Conservation (phyloP, 2,888 invertebrate genomes). For the Anodontia alba region DNA sequence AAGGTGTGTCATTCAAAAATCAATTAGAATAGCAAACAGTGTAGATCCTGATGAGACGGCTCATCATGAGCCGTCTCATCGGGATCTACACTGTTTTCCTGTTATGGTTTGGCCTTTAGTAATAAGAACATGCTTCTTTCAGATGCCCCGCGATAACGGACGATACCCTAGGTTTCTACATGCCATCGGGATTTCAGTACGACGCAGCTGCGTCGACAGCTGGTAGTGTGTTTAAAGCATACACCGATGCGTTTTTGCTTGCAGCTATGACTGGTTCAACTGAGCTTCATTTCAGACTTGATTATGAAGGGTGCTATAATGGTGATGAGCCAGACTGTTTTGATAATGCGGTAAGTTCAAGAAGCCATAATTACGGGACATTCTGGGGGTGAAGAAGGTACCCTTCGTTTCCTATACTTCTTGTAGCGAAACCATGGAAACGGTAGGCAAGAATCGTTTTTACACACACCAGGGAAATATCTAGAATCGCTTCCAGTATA, state of each 20-base stretch:
- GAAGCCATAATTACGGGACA: too few relatives aligned
- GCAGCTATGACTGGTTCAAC: background rate
- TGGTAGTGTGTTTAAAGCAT: background rate
- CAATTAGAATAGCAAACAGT: background rate
- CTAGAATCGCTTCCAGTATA: too few relatives aligned
- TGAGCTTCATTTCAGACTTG: background rate
- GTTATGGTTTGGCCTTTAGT: too few relatives aligned
- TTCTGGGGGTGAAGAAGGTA: too few relatives aligned
- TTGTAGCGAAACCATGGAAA: too few relatives aligned
- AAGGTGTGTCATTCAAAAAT: too few relatives aligned
- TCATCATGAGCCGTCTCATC: background rate
- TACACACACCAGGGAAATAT: too few relatives aligned
- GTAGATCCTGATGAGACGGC: background rate
- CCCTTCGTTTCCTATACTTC: too few relatives aligned
- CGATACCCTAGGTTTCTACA: background rate
- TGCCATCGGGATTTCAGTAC: background rate
- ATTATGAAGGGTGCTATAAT: background rate
- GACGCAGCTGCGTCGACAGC: background rate
- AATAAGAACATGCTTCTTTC: too few relatives aligned
- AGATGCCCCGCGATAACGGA: background rate
- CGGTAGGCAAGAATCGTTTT: too few relatives aligned
- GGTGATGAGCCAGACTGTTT: background rate
- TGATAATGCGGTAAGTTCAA: background rate
- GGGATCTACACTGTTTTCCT: background rate
- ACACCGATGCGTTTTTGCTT: background rate